Percentiles rank a stretch among this genome's conserved stretches.
phyloP scores from a whole-genome alignment of 64 coral and sea anemone genomes.

The Dendrophyllia cribrosa region DNA sequence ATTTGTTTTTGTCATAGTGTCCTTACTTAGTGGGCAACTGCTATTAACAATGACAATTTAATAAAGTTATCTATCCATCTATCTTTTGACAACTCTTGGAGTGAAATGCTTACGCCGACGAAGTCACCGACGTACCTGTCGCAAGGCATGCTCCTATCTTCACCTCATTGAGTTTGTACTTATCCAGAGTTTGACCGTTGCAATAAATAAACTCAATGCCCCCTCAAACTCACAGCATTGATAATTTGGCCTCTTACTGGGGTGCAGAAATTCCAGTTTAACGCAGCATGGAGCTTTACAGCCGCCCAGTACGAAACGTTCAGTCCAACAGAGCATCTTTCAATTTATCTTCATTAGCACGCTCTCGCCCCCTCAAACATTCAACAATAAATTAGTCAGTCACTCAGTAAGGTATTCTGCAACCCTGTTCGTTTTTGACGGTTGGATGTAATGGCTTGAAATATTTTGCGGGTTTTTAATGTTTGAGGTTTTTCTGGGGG shows the following conservation, averaged over 20 bases:
- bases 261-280: conserved; percentile 21
- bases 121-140: too few species aligned
- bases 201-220: neutral
- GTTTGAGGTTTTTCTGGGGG: too few species aligned
- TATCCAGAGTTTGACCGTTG: neutral
- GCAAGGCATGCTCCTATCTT: too few species aligned
- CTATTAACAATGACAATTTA: too few species aligned
- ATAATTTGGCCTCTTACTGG: neutral
- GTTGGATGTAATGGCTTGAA: neutral
- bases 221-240: conserved; percentile 37
- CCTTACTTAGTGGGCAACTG: too few species aligned
- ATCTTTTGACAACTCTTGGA: too few species aligned
- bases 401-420: neutral
- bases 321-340: neutral
- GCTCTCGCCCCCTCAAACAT: conserved; percentile 44
- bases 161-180: too few species aligned
- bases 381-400: neutral
- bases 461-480: too few species aligned
- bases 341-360: neutral
- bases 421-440: neutral
- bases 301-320: neutral
- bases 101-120: too few species aligned
- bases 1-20: too few species aligned
- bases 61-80: too few species aligned
- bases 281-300: neutral